A percentile compares a stretch with the other conserved stretches of the same genome.
These are phyloP conservation scores for Sipha maydis DNA, from an alignment of 2,888 invertebrate species.

Conservation along the genomic window DNA sequence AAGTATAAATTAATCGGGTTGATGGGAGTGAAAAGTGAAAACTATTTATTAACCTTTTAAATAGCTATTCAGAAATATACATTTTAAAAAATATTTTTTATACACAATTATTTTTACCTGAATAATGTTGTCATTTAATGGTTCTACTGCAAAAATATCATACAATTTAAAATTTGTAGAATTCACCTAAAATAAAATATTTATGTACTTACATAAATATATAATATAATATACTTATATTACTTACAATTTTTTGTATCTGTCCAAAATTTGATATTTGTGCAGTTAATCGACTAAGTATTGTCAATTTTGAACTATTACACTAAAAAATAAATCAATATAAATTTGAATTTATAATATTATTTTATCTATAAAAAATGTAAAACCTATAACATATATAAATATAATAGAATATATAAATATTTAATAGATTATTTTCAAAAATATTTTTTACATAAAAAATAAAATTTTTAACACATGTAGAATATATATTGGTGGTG, in stretches of 20 bases:
- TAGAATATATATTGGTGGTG: too few relatives aligned
- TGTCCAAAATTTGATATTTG: slow-evolving; percentile 33
- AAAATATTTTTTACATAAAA: too few relatives aligned
- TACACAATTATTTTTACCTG: slow-evolving; percentile 7
- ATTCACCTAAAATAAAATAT: slow-evolving; percentile 20
- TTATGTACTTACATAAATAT: neutral
- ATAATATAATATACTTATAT: neutral
- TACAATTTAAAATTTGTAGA: slow-evolving; percentile 30
- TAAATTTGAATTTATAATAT: neutral
- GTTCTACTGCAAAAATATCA: slow-evolving; percentile 51
- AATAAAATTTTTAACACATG: too few relatives aligned
- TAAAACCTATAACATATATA: too few relatives aligned
- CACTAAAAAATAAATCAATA: neutral
- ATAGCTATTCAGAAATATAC: too few relatives aligned
- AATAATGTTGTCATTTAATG: slow-evolving; percentile 17
- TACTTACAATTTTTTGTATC: slow-evolving; percentile 14
- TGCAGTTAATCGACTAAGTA: slow-evolving; percentile 21
- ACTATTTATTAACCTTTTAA: too few relatives aligned
- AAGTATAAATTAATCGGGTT: too few relatives aligned
- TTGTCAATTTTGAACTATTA: slow-evolving; percentile 2
- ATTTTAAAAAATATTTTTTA: neutral
- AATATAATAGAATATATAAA: too few relatives aligned
- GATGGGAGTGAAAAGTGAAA: too few relatives aligned
- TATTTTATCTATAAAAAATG: neutral
- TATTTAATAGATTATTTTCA: too few relatives aligned